Evolutionary conservation across 2,113 vertebrate genomes (phyloP), one percentile per base, ranked within the genome.

Genomic region (Alexandromys fortis): DNA sequence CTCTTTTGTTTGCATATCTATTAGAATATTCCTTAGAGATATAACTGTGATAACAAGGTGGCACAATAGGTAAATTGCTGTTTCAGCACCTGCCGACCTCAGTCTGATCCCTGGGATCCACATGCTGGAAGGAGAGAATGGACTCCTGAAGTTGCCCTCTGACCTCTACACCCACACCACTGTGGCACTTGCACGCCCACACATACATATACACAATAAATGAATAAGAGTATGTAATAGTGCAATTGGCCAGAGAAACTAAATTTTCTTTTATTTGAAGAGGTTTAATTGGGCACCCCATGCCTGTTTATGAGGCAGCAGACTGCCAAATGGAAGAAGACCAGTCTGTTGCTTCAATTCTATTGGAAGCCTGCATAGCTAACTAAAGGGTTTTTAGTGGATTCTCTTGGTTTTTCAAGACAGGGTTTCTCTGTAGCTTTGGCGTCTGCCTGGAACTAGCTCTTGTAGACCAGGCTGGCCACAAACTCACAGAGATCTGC

Each of bases 11-110:
- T 49, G 47, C 4, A 4, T 61, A n/a, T 26, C 3, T 68, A 68
- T 90, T 90, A 47, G 86, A 89, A 82, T 70, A 92, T n/a, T 86
- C 30, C 30, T 89, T 86, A 70, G 73, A 82, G 72, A 78, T 55
- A 2, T 22, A 61, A 67, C 17, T 85, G 26, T 16, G 58, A 42
- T 6, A 6, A 16, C 24, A 42, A 65, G 7, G 45, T 45, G 82
- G 26, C 26, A 45, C 26, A 33, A 3, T 63, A 30, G 38, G 38
- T 11, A 11, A 83, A 65, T 85, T 65, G 4, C 3, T 47, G 47
- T 47, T 45, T 1, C 26, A 2, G 9, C 30, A 5, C 16, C 58
- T 33, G 26, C 21, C 5, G 38, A 45, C 14, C 38, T 30, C 3
- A 30, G 5, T 85, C 26, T 2, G 14, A 65, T 65, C 7, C 3